Evolutionary conservation across 2,888 invertebrate genomes (phyloP), one percentile per base, ranked within the genome.

Genomic region (Drosophila subquinaria): DNA sequence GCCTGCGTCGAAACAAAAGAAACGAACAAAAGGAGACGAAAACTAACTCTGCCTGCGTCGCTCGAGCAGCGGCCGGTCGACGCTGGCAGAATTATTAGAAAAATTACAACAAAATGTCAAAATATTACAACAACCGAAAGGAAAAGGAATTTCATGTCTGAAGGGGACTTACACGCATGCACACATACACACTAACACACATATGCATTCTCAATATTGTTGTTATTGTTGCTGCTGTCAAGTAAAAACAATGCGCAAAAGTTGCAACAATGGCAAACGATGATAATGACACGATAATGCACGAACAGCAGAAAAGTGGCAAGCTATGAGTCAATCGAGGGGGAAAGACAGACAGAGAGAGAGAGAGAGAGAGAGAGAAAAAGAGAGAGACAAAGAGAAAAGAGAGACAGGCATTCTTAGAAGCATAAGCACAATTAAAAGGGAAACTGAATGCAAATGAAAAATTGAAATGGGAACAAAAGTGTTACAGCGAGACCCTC

Each of bases 261-360:
- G 82, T 82, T 85, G 80, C 82, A 85, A 82, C 82, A 85, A 88
- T 74, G 83, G 76, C 42, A 48, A 52, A 20, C 53, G 65, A 52
- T 70, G 73, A 82, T 73, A 88, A 72, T 81, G 69, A 69, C 71
- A 71, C 69, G 79, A 73, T 79, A 88, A 72, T 79, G 69, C 68
- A 69, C 15, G 53, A 60, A 59, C 42, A 64, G 67, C 56, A 61
- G 51, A 74, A 79, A 56, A 62, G 38, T 64, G 38, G 53, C 50
- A 62, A 13, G 20, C 47, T 23, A 33, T 50, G 23, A 50, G 15
- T 50, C 47, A 52, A 50, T 42, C 51, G 40, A 15, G 36, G 6
- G 8, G 4, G 4, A 36, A 11, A 40, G 52, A 43, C n/a, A 52
- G n/a, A 45, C 4, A 42, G 10, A 11, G 0, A 11, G 10, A 17